Evolutionary conservation across 2,888 invertebrate species (phyloP).

Genomic region (Pterobdella sp.): DNA sequence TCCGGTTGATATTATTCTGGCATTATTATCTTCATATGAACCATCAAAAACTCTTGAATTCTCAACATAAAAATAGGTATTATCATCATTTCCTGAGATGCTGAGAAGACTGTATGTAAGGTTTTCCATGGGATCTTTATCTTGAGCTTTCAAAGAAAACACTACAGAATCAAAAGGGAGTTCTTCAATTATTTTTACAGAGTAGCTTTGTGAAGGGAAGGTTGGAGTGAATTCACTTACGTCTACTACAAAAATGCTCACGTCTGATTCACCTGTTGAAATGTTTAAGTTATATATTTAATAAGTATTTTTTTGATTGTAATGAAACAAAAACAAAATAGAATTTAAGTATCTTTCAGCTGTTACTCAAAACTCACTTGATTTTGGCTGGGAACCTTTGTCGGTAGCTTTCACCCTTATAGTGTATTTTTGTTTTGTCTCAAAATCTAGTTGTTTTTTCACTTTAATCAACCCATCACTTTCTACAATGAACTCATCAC

Average conservation of each 20-base stretch:
- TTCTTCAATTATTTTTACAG: conserved; percentile 31
- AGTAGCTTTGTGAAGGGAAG: conserved; percentile 29
- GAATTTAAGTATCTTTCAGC: conserved; percentile 1
- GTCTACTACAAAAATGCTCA: conserved; percentile 33
- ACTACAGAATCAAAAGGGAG: conserved; percentile 34
- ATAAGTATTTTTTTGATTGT: background rate
- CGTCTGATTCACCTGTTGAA: conserved; percentile 9
- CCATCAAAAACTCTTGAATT: conserved; percentile 29
- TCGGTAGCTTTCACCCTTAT: conserved; percentile 33
- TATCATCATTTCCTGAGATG: conserved; percentile 15
- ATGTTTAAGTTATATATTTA: background rate
- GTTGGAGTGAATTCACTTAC: conserved; percentile 41
- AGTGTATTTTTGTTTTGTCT: conserved; percentile 28
- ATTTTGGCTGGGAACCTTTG: conserved; percentile 20
- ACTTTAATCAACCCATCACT: conserved; percentile 24
- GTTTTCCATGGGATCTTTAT: conserved; percentile 34
- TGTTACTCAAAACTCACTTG: conserved; percentile 18
- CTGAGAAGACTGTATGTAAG: conserved; percentile 31
- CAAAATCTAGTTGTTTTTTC: conserved; percentile 28
- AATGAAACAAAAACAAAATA: conserved; percentile 18
- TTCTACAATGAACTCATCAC: conserved; percentile 19
- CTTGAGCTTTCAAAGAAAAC: conserved; percentile 30
- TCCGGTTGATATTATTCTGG: conserved; percentile 26
- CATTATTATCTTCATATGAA: conserved; percentile 3
- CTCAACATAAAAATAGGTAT: conserved; percentile 35